Conservation (phyloP, 53 echinoderm and acorn worm genomes). For the Pentamera pediparva region DNA sequence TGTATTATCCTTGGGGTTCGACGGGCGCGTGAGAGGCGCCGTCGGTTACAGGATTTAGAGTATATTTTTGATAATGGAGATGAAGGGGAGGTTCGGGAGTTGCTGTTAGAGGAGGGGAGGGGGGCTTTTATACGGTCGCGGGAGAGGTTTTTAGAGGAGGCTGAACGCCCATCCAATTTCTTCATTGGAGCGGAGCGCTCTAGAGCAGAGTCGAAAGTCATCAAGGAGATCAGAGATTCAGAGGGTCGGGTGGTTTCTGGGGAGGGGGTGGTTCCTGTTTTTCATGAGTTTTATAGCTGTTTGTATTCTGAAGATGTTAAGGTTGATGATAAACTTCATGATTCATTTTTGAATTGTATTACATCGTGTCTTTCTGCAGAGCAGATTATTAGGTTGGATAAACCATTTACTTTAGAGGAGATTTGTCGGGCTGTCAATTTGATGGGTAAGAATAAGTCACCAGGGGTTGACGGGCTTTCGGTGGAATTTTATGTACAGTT, state of each 20-base stretch:
- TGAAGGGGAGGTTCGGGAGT: neutral
- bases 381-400: no score
- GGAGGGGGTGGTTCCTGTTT: neutral
- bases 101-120: neutral
- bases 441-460: no score
- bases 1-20: slow-evolving; percentile 30
- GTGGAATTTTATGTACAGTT: slow-evolving; percentile 40
- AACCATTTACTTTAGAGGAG: no score
- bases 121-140: slow-evolving; percentile 32
- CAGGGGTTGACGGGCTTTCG: slow-evolving; percentile 49
- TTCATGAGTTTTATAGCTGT: slow-evolving; percentile 26
- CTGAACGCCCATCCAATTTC: slow-evolving; percentile 15
- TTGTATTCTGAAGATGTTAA: neutral
- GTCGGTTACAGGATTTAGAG: neutral
- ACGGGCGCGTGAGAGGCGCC: slow-evolving; percentile 3
- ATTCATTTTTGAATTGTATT: neutral
- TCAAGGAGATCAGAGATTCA: neutral
- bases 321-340: neutral
- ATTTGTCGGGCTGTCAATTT: no score
- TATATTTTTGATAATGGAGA: neutral
- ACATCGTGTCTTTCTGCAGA: no score
- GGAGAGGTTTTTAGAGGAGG: slow-evolving; percentile 28
- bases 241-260: neutral
- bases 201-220: neutral
- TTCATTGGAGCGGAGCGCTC: slow-evolving; percentile 14